Evolutionary conservation across 2,888 invertebrate species (phyloP), one percentile per base, ranked within the genome.

Genomic region (Psylliodes chrysocephalus): DNA sequence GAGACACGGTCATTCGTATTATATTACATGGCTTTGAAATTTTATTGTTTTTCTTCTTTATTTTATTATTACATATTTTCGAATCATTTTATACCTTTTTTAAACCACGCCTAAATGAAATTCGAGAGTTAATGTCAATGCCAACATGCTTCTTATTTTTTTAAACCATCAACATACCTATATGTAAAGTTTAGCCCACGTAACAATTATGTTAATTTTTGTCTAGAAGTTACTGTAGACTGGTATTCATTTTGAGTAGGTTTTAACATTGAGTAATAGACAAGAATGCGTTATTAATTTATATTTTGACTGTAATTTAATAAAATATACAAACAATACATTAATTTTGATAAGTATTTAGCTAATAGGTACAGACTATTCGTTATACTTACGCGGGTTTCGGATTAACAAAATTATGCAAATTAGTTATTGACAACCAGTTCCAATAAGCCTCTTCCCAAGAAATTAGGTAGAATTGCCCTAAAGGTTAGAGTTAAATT

Each of bases 161-260:
- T 38, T 2, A 46, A 19, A 22, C 8, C 46, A 46, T 8, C 12
- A 19, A n/a, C 14, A 46, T 25, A n/a, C n/a, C 44, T 30, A n/a
- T n/a, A n/a, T n/a, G n/a, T n/a, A n/a, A n/a, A n/a, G 30, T 12
- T 19, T 8, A 49, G 30, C 49, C 49, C 49, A 49, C 49, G 49
- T 14, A 19, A 47, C 8, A 12, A 47, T 47, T 47, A 49, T 49
- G 49, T 15, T 28, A 49, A 49, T 49, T 12, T 15, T 28, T 19
- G 28, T 49, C 28, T 49, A 47, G 47, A 17, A 49, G n/a, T 17
- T 14, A 46, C 12, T 10, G n/a, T 49, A 22, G 15, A 49, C 25
- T 15, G 17, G 49, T 15, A 28, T 15, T 17, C 10, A 3, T 28
- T 30, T n/a, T 17, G 14, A 22, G 47, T 28, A 12, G 22, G 49